These are phyloP conservation scores for Daktulosphaira vitifoliae DNA, from an alignment of 1,140 invertebrate species.

Conservation along the genomic window DNA sequence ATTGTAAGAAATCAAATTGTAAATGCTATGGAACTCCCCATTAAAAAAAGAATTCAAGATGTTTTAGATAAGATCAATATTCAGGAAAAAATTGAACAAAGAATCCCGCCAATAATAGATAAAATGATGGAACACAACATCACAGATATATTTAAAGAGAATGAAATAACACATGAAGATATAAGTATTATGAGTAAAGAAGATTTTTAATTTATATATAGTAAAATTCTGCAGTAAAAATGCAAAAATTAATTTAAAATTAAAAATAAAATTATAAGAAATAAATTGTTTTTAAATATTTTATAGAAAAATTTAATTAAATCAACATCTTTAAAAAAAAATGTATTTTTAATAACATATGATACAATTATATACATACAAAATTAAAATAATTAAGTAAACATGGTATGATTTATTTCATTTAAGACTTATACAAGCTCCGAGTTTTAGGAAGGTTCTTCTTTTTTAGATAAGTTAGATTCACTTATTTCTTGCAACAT, in stretches of 20 bases:
- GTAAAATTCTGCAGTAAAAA: not conserved
- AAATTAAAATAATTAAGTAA: too few relatives aligned
- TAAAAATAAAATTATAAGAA: too few relatives aligned
- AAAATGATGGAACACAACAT: constrained; percentile 33
- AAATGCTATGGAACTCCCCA: constrained; percentile 65
- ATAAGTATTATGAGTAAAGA: constrained; percentile 28
- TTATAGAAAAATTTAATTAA: too few relatives aligned
- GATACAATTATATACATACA: too few relatives aligned
- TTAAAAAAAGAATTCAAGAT: constrained; percentile 58
- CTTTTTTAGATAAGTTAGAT: too few relatives aligned
- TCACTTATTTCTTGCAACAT: constrained; percentile 66
- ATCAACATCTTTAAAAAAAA: too few relatives aligned
- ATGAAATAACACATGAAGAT: constrained; percentile 26
- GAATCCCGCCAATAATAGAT: constrained; percentile 48
- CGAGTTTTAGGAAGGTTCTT: too few relatives aligned
- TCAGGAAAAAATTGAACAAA: constrained; percentile 58
- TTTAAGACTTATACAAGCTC: too few relatives aligned
- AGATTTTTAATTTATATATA: constrained; percentile 9
- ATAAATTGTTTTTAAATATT: too few relatives aligned
- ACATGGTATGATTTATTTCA: too few relatives aligned
- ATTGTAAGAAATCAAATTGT: constrained; percentile 73
- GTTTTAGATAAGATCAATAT: constrained; percentile 62
- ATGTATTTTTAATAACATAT: too few relatives aligned
- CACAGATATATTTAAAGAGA: constrained; percentile 30
- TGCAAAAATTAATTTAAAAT: too few relatives aligned